These are phyloP conservation scores for Drosophila pachea DNA, from an alignment of 1,140 invertebrate species.

Conservation along the genomic window DNA sequence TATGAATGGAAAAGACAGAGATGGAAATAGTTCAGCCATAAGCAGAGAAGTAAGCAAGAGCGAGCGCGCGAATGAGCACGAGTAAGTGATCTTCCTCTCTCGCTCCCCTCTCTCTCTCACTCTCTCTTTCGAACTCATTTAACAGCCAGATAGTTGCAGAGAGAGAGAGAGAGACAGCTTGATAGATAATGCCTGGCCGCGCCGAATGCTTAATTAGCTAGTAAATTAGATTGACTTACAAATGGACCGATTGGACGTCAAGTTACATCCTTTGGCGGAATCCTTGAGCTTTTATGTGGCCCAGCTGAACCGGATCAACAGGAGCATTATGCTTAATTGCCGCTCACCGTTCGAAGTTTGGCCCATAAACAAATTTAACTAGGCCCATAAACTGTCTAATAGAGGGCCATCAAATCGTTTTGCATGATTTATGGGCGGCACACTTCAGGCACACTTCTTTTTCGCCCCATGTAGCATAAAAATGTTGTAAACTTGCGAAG, in stretches of 20 bases:
- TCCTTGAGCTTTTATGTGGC: conserved; percentile 9
- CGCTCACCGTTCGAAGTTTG: conserved; percentile 59
- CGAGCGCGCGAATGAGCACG: no score
- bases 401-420: conserved; percentile 65
- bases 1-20: background rate
- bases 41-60: background rate
- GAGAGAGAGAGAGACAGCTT: background rate
- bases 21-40: background rate
- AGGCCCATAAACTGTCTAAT: conserved; percentile 66
- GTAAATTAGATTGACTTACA: background rate
- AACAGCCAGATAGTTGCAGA: background rate
- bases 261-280: background rate
- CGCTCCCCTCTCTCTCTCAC: no score
- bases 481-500: conserved; percentile 51
- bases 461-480: conserved; percentile 58
- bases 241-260: background rate
- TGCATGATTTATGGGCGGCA: conserved; percentile 59
- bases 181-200: background rate
- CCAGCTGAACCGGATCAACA: conserved; percentile 18
- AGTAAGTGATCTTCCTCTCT: no score
- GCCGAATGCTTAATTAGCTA: background rate
- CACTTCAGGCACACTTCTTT: conserved; percentile 10
- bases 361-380: conserved; percentile 70
- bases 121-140: no score
- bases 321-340: conserved; percentile 62